Base-by-base conservation (phyloP, 2,888 invertebrate genomes). In the Synanthedon formicaeformis region DNA sequence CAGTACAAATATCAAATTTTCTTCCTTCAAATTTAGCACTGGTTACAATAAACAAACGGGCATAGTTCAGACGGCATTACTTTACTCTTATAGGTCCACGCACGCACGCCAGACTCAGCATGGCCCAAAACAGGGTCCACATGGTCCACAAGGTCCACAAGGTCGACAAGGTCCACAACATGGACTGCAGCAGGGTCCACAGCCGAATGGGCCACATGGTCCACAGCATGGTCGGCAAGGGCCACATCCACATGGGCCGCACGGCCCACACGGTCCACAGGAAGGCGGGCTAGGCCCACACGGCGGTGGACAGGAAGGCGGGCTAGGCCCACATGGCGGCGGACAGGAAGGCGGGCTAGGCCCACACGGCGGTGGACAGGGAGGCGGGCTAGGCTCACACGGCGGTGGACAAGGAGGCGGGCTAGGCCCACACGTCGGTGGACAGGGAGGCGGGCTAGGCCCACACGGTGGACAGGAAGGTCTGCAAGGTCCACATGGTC, bases 341-440 rank as follows among this genome's bases (percentile, higher is more conserved):
- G 23, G 23, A 23, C 23, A 23, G 23, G 23, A 1, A 23, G 23
- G 23, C 23, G 23, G 23, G 23, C 23, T 23, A 4, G 23, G 23
- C 23, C 4, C 23, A 23, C 23, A 23, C 18, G 18, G 18, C 2
- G 18, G 18, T 16, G 16, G 16, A 18, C 18, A 18, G 18, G 18
- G 3, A 18, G 18, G 67, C 3, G 66, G 55, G 14, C 58, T 56
- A 62, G 58, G 67, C 12, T 57, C 60, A 51, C 65, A 69, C 16
- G 16, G 16, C 23, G 23, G 4, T 4, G 23, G 23, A 23, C 23
- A 23, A 4, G 23, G 4, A 23, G 23, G 23, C 4, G 23, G 23
- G 23, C 23, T 23, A 4, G 23, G 4, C 23, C 23, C 23, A 23
- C 23, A 23, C 18, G 18, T 2, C 4, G 23, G 23, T 18, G 18